A percentile compares a stretch with the other conserved stretches of the same genome.
Evolutionary conservation across 2,113 vertebrate species (phyloP).

Genomic region (Dolichallabes microphthalmus): DNA sequence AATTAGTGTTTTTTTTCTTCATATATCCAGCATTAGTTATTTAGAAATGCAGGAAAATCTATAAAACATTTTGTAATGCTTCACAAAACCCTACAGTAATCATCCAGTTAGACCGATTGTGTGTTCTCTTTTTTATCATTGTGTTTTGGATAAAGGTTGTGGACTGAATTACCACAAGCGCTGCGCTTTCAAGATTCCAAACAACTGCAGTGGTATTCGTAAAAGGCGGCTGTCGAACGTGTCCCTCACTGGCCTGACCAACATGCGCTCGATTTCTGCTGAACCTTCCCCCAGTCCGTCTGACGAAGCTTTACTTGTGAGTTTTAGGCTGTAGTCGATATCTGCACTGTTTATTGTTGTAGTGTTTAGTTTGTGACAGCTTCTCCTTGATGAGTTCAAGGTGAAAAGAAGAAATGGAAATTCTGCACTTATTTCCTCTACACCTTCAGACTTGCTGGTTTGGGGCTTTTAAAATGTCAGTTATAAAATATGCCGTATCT

Average conservation of each 20-base stretch:
- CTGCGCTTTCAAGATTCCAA: slow-evolving; percentile 98
- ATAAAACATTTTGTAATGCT: not conserved
- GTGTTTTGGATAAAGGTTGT: slow-evolving; percentile 75
- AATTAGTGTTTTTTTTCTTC: not conserved
- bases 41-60: not conserved
- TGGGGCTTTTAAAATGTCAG: not conserved
- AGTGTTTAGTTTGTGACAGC: too few species aligned
- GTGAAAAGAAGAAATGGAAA: not conserved
- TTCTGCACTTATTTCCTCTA: not conserved
- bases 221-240: slow-evolving; percentile 89
- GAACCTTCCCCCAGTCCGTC: slow-evolving; percentile 74
- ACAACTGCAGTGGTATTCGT: slow-evolving; percentile 92
- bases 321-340: slow-evolving; percentile 40
- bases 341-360: not conserved
- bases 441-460: not conserved
- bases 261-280: slow-evolving; percentile 78
- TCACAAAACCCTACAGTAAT: not conserved
- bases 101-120: not conserved
- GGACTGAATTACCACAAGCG: slow-evolving; percentile 97
- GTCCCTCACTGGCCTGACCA: slow-evolving; percentile 84
- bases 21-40: not conserved
- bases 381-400: not conserved
- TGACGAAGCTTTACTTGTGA: slow-evolving; percentile 88
- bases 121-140: not conserved
- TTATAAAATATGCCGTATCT: not conserved